phyloP scores from a whole-genome alignment of 2,113 vertebrate species.

The Desmodus rotundus region DNA sequence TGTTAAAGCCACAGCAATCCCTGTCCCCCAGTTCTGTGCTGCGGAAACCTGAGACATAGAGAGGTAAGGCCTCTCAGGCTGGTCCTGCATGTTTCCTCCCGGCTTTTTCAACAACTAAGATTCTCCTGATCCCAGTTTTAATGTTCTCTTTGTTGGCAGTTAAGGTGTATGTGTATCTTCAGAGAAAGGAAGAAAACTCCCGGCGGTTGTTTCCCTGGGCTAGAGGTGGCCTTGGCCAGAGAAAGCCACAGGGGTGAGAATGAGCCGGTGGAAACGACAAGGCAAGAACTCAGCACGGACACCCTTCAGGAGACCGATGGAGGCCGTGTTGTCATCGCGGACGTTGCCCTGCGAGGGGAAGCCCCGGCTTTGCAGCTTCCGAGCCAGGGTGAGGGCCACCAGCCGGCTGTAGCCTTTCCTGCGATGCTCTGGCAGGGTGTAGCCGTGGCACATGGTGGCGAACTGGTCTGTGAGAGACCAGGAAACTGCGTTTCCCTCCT shows the following conservation, averaged over 20 bases:
- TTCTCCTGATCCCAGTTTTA: not conserved
- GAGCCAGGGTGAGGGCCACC: constrained; percentile 49
- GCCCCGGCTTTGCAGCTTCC: constrained; percentile 65
- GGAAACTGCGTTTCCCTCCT: constrained; percentile 62
- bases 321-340: constrained; percentile 42
- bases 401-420: constrained; percentile 68
- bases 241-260: constrained; percentile 61
- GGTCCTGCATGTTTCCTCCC: not conserved
- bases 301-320: constrained; percentile 46
- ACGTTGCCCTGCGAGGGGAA: constrained; percentile 74
- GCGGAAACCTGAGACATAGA: not conserved
- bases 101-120: not conserved
- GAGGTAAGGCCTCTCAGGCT: not conserved
- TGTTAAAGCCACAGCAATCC: not conserved
- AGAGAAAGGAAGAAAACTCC: not conserved
- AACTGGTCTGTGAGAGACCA: constrained; percentile 79
- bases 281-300: constrained; percentile 50
- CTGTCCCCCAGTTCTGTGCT: not conserved
- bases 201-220: not conserved
- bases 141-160: not conserved
- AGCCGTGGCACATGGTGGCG: constrained; percentile 74
- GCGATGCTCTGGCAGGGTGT: constrained; percentile 70
- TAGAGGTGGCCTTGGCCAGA: constrained; percentile 10
- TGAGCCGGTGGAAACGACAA: constrained; percentile 66
- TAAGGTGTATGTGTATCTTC: not conserved